Evolutionary conservation across 2,888 invertebrate genomes (phyloP).

Genomic region (Lymantria dispar): DNA sequence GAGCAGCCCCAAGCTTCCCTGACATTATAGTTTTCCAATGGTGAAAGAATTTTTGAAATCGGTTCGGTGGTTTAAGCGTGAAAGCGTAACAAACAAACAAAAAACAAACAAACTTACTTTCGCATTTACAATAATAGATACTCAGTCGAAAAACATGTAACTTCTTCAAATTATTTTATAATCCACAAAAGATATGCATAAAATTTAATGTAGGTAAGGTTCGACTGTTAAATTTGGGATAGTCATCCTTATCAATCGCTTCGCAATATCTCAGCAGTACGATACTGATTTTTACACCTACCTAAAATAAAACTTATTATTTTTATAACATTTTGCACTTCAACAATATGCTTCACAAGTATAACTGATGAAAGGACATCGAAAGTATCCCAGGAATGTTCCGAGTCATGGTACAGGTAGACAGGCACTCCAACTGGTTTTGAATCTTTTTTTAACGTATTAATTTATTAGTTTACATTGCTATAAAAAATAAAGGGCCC

Average conservation of each 20-base stretch:
- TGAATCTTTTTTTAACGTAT: constrained; percentile 14
- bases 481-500: constrained; percentile 31
- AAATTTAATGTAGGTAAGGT: not conserved
- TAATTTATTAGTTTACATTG: constrained; percentile 27
- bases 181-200: too few relatives aligned
- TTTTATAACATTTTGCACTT: constrained; percentile 17
- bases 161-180: too few relatives aligned
- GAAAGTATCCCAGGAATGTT: constrained; percentile 43
- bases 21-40: too few relatives aligned
- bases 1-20: too few relatives aligned
- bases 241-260: not conserved
- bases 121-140: too few relatives aligned
- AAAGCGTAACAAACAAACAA: too few relatives aligned
- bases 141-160: too few relatives aligned
- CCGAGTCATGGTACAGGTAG: constrained; percentile 42
- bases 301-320: constrained; percentile 5
- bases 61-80: too few relatives aligned
- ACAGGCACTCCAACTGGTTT: constrained; percentile 33
- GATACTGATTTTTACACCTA: constrained; percentile 14
- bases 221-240: not conserved
- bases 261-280: constrained; percentile 16
- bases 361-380: constrained; percentile 18
- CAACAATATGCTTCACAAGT: constrained; percentile 15
- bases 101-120: too few relatives aligned
- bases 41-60: too few relatives aligned